phyloP scores from a whole-genome alignment of 2,797 vertebrate genomes.

The Bovichtus diacanthus region DNA sequence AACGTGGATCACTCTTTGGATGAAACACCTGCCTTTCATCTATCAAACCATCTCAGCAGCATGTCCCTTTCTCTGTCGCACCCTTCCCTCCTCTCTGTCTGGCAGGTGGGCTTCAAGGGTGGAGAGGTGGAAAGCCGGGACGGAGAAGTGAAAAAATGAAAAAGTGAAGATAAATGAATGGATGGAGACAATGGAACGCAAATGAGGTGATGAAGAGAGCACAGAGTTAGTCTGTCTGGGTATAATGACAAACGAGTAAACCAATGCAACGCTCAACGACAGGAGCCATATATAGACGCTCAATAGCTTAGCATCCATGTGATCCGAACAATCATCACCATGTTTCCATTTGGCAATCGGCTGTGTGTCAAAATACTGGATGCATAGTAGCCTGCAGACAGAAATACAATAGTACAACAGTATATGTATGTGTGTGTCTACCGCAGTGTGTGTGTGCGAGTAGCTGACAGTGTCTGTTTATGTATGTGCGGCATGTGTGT shows the following conservation, averaged over 20 bases:
- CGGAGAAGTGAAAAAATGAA: conserved; percentile 2
- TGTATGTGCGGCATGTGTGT: not conserved
- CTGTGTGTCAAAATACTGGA: conserved; percentile 16
- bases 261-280: not conserved
- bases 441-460: not conserved
- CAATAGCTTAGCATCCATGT: conserved; percentile 28
- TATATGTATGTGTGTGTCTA: not conserved
- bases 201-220: conserved; percentile 23
- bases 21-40: conserved; percentile 65
- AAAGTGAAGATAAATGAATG: not conserved
- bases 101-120: conserved; percentile 25
- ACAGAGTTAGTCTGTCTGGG: not conserved
- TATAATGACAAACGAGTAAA: not conserved
- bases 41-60: conserved; percentile 39
- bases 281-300: not conserved
- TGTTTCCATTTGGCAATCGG: conserved; percentile 48
- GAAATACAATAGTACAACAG: conserved; percentile 10
- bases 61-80: conserved; percentile 41
- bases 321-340: conserved; percentile 29
- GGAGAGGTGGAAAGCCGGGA: conserved; percentile 8
- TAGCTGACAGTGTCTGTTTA: not conserved
- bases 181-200: conserved; percentile 2
- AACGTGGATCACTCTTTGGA: conserved; percentile 51
- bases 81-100: conserved; percentile 27
- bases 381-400: conserved; percentile 1